Base-by-base conservation (phyloP, 2,888 invertebrate genomes). In the Scotopteryx bipunctaria region DNA sequence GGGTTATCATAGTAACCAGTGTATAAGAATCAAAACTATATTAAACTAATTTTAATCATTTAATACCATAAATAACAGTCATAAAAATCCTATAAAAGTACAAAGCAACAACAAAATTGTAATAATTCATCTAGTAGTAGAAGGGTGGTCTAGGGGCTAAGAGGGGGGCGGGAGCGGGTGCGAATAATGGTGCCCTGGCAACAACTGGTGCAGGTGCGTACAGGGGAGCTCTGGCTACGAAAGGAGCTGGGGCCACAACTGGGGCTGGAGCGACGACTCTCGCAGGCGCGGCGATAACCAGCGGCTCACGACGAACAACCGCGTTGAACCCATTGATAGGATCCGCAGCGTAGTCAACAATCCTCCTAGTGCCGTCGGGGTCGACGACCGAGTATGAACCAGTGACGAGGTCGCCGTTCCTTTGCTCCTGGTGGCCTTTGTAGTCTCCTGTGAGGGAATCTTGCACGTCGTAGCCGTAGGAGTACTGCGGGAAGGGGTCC, bases 361-460 rank as follows among this genome's bases (percentile, higher is more conserved):
- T 91, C 59, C 92, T 84, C 45, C 87, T 81, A 1, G 91, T 91
- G 59, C 92, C 92, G 56, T 92, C 92, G 14, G 92, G 88, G 58
- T 92, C 92, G 1, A 87, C 83, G 5, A 92, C 86, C 5, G 86
- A 74, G 77, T 92, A 92, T 8, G 91, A 91, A 2, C 92, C 92
- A 19, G 91, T 91, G 45, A 92, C 92, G 2, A 91, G 72, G 69
- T 92, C 92, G 0, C 92, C 92, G 61, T 90, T 90, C 46, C 92
- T 84, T 13, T 87, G 80, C 66, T 92, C 92, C 52, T 89, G 87
- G 75, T 92, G 92, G 40, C 90, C 91, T 61, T 92, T 92, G 76
- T 86, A 90, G 80, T 92, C 92, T 14, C 92, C 92, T 16, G 92
- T 92, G 48, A 92, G 81, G 2, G 89, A 75, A 64, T 92, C 92